Base-by-base conservation (phyloP, 2,113 vertebrate species). In the Montifringilla adamsi region DNA sequence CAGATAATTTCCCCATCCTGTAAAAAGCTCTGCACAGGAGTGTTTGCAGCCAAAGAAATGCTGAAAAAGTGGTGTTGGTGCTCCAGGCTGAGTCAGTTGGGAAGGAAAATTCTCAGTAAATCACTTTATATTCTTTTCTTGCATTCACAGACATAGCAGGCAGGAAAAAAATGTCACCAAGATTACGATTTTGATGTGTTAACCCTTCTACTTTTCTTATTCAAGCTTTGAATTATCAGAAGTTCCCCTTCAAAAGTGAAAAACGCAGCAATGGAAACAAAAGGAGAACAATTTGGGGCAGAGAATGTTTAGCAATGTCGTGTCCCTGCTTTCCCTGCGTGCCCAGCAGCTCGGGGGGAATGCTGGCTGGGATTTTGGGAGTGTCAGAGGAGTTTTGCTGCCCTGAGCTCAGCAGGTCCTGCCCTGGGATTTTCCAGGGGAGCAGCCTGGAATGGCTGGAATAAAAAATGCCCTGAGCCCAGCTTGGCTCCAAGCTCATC, bases 301-400 rank as follows among this genome's bases (percentile, higher is more conserved):
- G 47, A 20, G 31, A 13, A n/a, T 4, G 0, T 13, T 49, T 9
- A 10, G 7, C 50, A 22, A 0, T 4, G 17, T 31, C 6, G 9
- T 13, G 22, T 47, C 59, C 55, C 47, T 58, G 66, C 23, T 78
- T 64, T 35, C 50, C n/a, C 50, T 62, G n/a, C 4, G n/a, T 49
- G 70, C 67, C 15, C 10, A 35, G 47, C 20, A 28, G 46, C 53
- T 44, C 22, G 23, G 20, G 35, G 35, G 10, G 33, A 19, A 19
- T 63, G 39, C 73, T 85, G 44, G 30, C 31, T 67, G 31, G 46
- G 52, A 21, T 13, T 90, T 79, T 15, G 74, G 74, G 41, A 27
- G 5, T 10, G 55, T 27, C 68, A 49, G 22, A 43, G 31, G 3
- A 26, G 17, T 30, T 86, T 43, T 53, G 28, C 56, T 86, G 37